Conservation (phyloP, 2,888 invertebrate genomes). For the Melanotus villosus region DNA sequence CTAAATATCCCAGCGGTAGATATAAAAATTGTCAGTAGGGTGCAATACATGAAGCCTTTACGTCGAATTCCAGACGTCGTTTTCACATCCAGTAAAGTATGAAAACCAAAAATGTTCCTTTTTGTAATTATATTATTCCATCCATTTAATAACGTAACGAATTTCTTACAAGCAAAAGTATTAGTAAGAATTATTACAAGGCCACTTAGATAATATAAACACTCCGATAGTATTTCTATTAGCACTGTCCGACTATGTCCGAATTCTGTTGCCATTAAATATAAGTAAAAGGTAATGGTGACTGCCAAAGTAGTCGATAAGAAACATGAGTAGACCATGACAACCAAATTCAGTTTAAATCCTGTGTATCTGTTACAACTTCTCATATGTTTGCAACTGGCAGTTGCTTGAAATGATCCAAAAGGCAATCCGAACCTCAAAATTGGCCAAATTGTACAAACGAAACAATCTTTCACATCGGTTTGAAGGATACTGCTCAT, state of each 20-base stretch:
- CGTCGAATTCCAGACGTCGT: not conserved
- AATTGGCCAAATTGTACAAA: constrained; percentile 8
- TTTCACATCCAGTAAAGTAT: constrained; percentile 27
- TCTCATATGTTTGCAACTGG: constrained; percentile 9
- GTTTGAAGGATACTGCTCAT: too few species aligned
- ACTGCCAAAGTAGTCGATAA: not conserved
- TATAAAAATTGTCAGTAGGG: not conserved
- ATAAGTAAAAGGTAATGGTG: constrained; percentile 1
- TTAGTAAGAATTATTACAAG: constrained; percentile 13
- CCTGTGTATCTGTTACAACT: not conserved
- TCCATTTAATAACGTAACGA: constrained; percentile 40
- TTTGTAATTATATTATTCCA: constrained; percentile 34
- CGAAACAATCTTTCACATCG: constrained; percentile 6
- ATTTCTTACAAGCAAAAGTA: constrained; percentile 12
- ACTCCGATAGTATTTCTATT: constrained; percentile 32
- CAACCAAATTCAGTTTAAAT: not conserved
- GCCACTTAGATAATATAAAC: constrained; percentile 32
- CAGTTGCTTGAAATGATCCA: constrained; percentile 5
- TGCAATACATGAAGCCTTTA: not conserved
- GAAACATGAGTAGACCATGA: not conserved
- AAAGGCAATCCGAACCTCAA: not conserved
- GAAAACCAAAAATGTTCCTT: constrained; percentile 33
- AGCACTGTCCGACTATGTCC: not conserved
- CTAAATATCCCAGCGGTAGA: not conserved
- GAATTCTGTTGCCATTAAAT: not conserved